phyloP scores from a whole-genome alignment of 2,888 invertebrate genomes.

The Drosophila lacicola region DNA sequence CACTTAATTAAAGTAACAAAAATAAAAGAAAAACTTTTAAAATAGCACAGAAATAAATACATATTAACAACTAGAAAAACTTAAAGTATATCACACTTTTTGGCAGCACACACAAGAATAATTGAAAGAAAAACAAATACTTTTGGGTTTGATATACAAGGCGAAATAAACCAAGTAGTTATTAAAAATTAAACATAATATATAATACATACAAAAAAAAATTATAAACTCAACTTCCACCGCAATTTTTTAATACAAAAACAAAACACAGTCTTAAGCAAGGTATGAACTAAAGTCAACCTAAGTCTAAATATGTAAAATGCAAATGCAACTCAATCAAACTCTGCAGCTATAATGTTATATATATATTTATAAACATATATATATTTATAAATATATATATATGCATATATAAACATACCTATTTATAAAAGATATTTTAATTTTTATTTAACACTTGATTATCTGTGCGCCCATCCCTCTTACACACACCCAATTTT shows the following conservation, averaged over 20 bases:
- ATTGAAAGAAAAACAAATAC: slow-evolving; percentile 28
- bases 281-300: slow-evolving; percentile 57
- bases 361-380: slow-evolving; percentile 38
- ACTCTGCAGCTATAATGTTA: slow-evolving; percentile 65
- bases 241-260: slow-evolving; percentile 76
- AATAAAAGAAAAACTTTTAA: slow-evolving; percentile 46
- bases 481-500: slow-evolving; percentile 19
- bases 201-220: slow-evolving; percentile 65
- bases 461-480: slow-evolving; percentile 33
- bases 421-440: slow-evolving; percentile 54
- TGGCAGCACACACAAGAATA: slow-evolving; percentile 48
- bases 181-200: slow-evolving; percentile 69
- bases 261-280: slow-evolving; percentile 77
- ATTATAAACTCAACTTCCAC: slow-evolving; percentile 79
- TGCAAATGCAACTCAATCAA: slow-evolving; percentile 75
- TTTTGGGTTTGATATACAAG: slow-evolving; percentile 74
- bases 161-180: slow-evolving; percentile 68
- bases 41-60: slow-evolving; percentile 48
- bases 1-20: slow-evolving; percentile 66
- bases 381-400: slow-evolving; percentile 34
- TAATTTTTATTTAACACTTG: slow-evolving; percentile 46
- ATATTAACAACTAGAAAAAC: slow-evolving; percentile 48
- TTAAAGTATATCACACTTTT: slow-evolving; percentile 69
- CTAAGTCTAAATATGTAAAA: slow-evolving; percentile 64
- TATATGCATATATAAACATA: slow-evolving; percentile 49